Conservation (phyloP, 2,888 invertebrate species). For the Thymelicus lineola region DNA sequence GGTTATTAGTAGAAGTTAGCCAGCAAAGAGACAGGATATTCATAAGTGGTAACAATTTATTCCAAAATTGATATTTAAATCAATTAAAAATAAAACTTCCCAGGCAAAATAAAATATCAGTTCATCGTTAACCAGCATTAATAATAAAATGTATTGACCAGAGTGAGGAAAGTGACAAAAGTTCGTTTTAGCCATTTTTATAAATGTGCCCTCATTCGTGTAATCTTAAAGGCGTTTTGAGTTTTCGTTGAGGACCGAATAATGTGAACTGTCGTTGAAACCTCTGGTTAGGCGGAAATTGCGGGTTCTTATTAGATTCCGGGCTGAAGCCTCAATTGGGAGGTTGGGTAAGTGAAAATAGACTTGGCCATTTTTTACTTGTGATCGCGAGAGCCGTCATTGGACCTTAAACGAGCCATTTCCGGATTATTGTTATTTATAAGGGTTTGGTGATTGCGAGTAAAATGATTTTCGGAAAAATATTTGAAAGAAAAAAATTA, state of each 20-base stretch:
- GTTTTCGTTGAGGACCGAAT: conserved; percentile 61
- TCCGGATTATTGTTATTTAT: conserved; percentile 33
- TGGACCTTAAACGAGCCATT: conserved; percentile 23
- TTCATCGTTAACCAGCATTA: conserved; percentile 18
- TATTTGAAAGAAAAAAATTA: no score
- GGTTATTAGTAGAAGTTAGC: no score
- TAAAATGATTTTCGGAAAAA: not conserved
- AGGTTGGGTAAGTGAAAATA: conserved; percentile 59
- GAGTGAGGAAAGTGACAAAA: not conserved
- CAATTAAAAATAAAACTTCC: conserved; percentile 1
- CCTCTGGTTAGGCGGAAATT: conserved; percentile 71
- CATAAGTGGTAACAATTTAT: no score
- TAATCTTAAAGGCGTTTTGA: conserved; percentile 52
- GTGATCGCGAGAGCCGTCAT: conserved; percentile 28
- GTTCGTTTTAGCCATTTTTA: conserved; percentile 23
- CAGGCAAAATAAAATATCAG: conserved; percentile 26
- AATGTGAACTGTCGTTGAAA: conserved; percentile 66
- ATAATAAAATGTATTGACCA: conserved; percentile 30
- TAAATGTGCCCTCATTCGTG: conserved; percentile 44
- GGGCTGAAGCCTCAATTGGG: conserved; percentile 66
- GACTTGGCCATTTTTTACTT: conserved; percentile 53
- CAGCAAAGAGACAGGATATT: no score
- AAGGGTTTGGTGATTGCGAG: not conserved
- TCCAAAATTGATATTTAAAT: no score
- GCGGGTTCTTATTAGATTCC: conserved; percentile 78